Conservation (phyloP, 35 echinoderm and acorn worm species). For the Stichopus chloronotus region DNA sequence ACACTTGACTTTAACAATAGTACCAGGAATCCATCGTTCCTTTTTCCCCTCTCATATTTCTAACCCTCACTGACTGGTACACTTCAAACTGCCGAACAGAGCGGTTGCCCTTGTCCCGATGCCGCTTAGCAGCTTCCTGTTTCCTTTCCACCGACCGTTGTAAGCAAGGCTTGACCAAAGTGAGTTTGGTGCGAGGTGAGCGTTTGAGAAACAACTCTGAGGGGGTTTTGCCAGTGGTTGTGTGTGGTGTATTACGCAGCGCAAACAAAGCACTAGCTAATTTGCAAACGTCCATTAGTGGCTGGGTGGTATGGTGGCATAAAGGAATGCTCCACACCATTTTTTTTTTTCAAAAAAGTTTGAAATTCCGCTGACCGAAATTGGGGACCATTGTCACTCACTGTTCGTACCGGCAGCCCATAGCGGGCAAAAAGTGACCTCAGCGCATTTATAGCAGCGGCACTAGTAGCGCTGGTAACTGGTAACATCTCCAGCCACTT, state of each 20-base stretch:
- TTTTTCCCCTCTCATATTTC: slow-evolving; percentile 28
- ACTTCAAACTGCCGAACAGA: not conserved
- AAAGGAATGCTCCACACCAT: slow-evolving; percentile 33
- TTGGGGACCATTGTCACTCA: slow-evolving; percentile 65
- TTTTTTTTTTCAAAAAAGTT: slow-evolving; percentile 20
- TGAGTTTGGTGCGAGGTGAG: slow-evolving; percentile 26
- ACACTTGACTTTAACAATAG: slow-evolving; percentile 20
- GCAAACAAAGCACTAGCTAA: slow-evolving; percentile 18
- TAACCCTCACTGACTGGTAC: slow-evolving; percentile 34
- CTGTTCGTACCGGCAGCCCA: slow-evolving; percentile 57
- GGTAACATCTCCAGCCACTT: slow-evolving; percentile 71
- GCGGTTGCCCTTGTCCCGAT: not conserved
- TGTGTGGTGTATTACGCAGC: slow-evolving; percentile 13
- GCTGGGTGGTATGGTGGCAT: slow-evolving; percentile 67
- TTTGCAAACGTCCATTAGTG: slow-evolving; percentile 62
- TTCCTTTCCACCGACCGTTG: slow-evolving; percentile 38
- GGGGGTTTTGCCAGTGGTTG: slow-evolving; percentile 1
- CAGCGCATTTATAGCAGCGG: slow-evolving; percentile 45
- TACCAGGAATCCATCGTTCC: slow-evolving; percentile 41
- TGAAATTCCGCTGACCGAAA: slow-evolving; percentile 40
- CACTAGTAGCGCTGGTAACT: slow-evolving; percentile 58
- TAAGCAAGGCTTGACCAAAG: slow-evolving; percentile 42
- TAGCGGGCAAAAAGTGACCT: slow-evolving; percentile 42
- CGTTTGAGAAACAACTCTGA: slow-evolving; percentile 53
- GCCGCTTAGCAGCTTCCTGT: slow-evolving; percentile 35